Evolutionary conservation across 2,113 vertebrate species (phyloP), one percentile per base, ranked within the genome.

Genomic region (Cyprinodon variegatus): DNA sequence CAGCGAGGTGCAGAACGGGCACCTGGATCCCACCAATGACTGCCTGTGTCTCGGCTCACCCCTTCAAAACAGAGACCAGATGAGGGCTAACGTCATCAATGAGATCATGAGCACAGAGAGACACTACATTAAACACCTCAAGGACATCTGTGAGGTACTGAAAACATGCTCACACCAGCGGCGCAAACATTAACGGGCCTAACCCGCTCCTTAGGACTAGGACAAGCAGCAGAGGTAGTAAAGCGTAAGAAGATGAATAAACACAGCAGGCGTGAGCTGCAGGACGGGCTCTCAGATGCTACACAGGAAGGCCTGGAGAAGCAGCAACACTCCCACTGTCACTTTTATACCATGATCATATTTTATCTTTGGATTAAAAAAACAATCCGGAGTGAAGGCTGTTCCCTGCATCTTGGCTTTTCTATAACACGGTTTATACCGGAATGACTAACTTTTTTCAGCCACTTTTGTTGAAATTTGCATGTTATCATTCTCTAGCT

Each of bases 91-190:
- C 20, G 98, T 99, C 94, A 99, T 99, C 94, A 98, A 99, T 74
- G 98, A 99, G 92, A 99, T 99, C 89, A 99, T 99, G 97, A 99
- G 97, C 95, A 99, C 98, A 17, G 98, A 99, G 90, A 96, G 97
- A 83, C 97, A 99, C 93, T 99, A 99, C 90, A 99, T 99, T 93
- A 99, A 99, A 90, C 97, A 99, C 90, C 96, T 99, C 89, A 99
- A 98, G 93, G 97, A 99, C 91, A 99, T 99, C 86, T 99, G 97
- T 3, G 97, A 99, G 96, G 98, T 99, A 96, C 61, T 59, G 63
- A 83, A 81, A 78, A 72, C 46, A 3, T 22, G 13, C 53, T 46
- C 68, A 62, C 68, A 60, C 29, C 46, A 72, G 68, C 61, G 13
- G 39, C 66, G 40, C 69, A 65, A 41, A 60, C 77, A 74, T 61